Base-by-base conservation (phyloP, 2,797 vertebrate species). In the Glossophaga mutica region DNA sequence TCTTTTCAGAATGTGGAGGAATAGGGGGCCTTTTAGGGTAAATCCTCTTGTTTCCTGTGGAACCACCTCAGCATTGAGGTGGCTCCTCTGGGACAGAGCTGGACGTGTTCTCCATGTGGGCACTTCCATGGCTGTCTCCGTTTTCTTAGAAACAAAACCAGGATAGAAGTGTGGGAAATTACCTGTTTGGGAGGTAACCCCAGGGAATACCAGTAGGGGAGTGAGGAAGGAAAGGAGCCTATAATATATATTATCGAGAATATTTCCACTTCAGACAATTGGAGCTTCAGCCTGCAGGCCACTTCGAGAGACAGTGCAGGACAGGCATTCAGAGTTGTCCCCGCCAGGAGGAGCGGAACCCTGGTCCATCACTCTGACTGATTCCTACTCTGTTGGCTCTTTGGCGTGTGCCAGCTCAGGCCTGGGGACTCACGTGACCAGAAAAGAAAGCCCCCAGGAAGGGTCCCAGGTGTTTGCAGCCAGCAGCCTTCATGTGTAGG, bases 121-220 rank as follows among this genome's bases (percentile, higher is more conserved):
- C 42, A 19, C 57, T 42, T 77, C 42, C 18, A 7, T 5, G 48
- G 22, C 4, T 32, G 3, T 46, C 44, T 68, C 14, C 42, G 3
- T 55, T 5, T 90, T 74, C 92, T 52, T 18, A 82, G 24, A 87
- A 46, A 55, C 59, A 89, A 52, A 94, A 70, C 11, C 16, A 89
- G 21, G 24, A 65, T 32, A 32, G 76, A 92, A 44, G 73, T 18
- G 34, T 32, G 5, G 81, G 91, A 73, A 92, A 19, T 9, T 14
- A 2, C 50, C 65, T 74, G 0, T 44, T 29, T 84, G 55, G 73
- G 59, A 52, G 16, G 9, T 81, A 46, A 81, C 46, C 15, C 24
- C 12, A 73, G 21, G 46, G 73, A 85, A 37, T 21, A n/a, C 16
- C 32, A 18, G 5, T 5, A 39, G 16, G 26, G n/a, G 4, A 26